Evolutionary conservation across 2,888 invertebrate genomes (phyloP), one percentile per base, ranked within the genome.

Genomic region (Clanis bilineata): DNA sequence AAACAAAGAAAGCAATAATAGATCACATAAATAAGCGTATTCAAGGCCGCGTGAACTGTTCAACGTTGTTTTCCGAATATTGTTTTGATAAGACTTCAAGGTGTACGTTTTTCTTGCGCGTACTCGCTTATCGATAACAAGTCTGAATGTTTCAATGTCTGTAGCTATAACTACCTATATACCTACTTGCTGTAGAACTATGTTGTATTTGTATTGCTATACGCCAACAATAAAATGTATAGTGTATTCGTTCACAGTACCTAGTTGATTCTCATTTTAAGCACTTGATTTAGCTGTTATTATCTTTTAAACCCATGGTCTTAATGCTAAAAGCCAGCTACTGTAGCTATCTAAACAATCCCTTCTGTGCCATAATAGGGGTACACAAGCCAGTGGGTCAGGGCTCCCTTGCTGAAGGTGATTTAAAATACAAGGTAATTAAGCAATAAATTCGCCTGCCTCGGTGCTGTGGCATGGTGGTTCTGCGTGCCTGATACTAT

Each of bases 1-100:
- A 56, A 70, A 64, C 58, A 66, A 69, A 64, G 64, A 73, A 65
- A 69, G 64, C 63, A 67, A 67, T 67, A 55, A 61, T 39, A 70
- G 67, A 75, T 72, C 70, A 71, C 70, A 73, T 73, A 67, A 74
- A 69, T 72, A 71, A 77, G 74, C 72, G 68, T 75, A 79, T 77
- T 81, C 82, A 83, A 83, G 82, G 82, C 67, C 74, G 70, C 63
- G 67, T 61, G 66, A 76, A 76, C 72, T 68, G 77, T 74, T 78
- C 77, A 79, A 81, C 73, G 68, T 79, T 79, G 76, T 83, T 83
- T 83, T 83, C 70, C 73, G 72, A 81, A 83, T 78, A 83, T 77
- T 85, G 79, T 83, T 82, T 82, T 82, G 87, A 86, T 87, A 87
- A 84, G 81, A 76, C 73, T 79, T 79, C 79, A 81, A 83, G 80